These are phyloP conservation scores for Cisticola juncidis DNA, from an alignment of 2,113 vertebrate species.

Conservation along the genomic window DNA sequence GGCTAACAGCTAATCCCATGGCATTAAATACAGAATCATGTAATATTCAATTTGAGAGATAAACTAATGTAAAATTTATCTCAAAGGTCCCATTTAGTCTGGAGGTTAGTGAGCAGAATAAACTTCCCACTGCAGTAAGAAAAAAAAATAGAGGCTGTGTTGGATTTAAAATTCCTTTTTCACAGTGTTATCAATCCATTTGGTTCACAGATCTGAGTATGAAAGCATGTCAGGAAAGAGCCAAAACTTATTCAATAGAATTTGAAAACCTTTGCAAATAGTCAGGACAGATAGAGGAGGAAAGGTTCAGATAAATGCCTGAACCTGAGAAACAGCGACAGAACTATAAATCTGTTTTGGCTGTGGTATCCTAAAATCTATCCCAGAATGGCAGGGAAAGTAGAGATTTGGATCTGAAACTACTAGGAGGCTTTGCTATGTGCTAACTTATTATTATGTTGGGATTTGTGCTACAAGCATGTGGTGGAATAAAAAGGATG, in stretches of 20 bases:
- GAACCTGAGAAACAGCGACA: neutral
- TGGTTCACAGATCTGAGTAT: neutral
- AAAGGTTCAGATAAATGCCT: neutral
- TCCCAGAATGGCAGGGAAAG: neutral
- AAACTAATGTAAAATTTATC: constrained; percentile 60
- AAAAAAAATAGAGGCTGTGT: neutral
- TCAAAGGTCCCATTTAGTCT: constrained; percentile 31
- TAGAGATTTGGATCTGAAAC: constrained; percentile 24
- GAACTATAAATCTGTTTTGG: neutral
- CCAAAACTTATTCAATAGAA: neutral
- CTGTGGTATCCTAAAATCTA: neutral
- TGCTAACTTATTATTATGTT: neutral
- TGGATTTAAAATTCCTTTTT: constrained; percentile 35
- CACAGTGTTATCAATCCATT: neutral
- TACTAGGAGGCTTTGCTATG: neutral
- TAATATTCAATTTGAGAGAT: constrained; percentile 37
- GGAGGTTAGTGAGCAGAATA: constrained; percentile 48
- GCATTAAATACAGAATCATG: constrained; percentile 27
- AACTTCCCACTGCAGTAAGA: neutral
- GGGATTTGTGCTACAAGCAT: neutral
- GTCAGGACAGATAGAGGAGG: neutral
- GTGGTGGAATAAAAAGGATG: neutral
- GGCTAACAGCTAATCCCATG: neutral
- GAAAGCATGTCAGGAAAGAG: constrained; percentile 13
- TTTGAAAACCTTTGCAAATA: constrained; percentile 31